Evolutionary conservation across 2,797 vertebrate genomes (phyloP).

Genomic region (Hippopotamyrus pictus): DNA sequence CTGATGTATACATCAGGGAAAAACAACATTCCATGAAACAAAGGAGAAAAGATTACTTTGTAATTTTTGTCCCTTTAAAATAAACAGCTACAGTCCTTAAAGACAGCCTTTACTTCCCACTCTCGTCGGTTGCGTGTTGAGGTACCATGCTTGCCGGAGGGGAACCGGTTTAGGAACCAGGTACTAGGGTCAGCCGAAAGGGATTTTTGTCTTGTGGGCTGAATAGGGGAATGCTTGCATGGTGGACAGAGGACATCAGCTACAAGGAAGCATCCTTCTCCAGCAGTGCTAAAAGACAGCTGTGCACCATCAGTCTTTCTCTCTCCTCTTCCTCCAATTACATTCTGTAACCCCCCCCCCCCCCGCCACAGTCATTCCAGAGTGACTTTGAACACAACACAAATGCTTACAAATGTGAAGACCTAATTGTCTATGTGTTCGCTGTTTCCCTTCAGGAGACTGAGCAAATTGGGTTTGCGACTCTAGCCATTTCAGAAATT

Average conservation of each 20-base stretch:
- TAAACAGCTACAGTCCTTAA: background rate
- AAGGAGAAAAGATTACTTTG: background rate
- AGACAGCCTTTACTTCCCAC: background rate
- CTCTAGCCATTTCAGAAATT: background rate
- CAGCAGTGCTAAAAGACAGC: background rate
- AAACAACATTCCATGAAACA: conserved; percentile 23
- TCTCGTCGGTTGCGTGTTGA: background rate
- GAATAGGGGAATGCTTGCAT: background rate
- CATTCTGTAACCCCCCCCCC: background rate
- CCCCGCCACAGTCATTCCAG: background rate
- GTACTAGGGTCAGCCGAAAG: background rate
- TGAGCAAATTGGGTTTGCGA: background rate
- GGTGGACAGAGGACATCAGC: background rate
- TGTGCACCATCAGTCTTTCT: background rate
- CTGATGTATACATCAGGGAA: conserved; percentile 33
- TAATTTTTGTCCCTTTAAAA: background rate
- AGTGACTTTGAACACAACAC: conserved; percentile 21
- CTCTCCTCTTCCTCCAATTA: background rate
- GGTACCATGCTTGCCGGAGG: background rate
- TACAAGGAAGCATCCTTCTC: background rate
- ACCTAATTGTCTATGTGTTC: conserved; percentile 20
- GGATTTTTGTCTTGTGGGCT: conserved; percentile 17
- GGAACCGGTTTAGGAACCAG: conserved; percentile 23
- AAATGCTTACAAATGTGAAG: conserved; percentile 20
- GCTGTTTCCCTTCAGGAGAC: background rate